These are phyloP conservation scores for Pogonocichla stellata DNA, from an alignment of 2,113 vertebrate genomes.

Conservation along the genomic window DNA sequence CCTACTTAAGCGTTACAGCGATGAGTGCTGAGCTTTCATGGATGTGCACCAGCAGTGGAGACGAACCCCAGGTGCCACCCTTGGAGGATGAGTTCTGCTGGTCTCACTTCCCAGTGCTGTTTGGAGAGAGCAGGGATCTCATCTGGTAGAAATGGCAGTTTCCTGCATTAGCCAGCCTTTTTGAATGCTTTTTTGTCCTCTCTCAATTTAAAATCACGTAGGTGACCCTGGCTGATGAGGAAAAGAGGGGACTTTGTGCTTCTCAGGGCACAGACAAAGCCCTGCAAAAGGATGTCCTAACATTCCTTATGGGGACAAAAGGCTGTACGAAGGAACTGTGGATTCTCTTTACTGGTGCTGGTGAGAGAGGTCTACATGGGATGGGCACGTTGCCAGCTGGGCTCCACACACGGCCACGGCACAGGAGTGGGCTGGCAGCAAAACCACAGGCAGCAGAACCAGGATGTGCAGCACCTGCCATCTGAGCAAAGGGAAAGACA, in stretches of 20 bases:
- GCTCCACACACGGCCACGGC: not conserved
- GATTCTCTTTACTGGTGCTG: not conserved
- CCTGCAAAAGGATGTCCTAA: not conserved
- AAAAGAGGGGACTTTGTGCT: not conserved
- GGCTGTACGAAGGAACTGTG: not conserved
- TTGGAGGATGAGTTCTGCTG: not conserved
- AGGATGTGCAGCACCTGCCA: rapidly evolving
- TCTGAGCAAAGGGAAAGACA: not conserved
- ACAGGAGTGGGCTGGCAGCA: not conserved
- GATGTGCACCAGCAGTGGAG: not conserved
- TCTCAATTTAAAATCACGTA: not conserved
- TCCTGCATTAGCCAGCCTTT: not conserved
- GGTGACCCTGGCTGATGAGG: not conserved
- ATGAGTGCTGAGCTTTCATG: not conserved
- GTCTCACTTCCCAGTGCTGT: not conserved
- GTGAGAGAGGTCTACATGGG: rapidly evolving
- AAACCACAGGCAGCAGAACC: not conserved
- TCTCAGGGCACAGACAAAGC: not conserved
- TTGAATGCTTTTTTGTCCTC: not conserved
- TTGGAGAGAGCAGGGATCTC: not conserved
- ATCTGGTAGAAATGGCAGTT: not conserved
- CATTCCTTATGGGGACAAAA: not conserved
- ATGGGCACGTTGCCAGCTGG: rapidly evolving
- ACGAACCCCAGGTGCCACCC: not conserved
- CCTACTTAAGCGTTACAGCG: not conserved